Percentiles rank a stretch among this genome's conserved stretches.
These are phyloP conservation scores for Bufo gargarizans DNA, from an alignment of 2,113 vertebrate genomes.

Conservation along the genomic window DNA sequence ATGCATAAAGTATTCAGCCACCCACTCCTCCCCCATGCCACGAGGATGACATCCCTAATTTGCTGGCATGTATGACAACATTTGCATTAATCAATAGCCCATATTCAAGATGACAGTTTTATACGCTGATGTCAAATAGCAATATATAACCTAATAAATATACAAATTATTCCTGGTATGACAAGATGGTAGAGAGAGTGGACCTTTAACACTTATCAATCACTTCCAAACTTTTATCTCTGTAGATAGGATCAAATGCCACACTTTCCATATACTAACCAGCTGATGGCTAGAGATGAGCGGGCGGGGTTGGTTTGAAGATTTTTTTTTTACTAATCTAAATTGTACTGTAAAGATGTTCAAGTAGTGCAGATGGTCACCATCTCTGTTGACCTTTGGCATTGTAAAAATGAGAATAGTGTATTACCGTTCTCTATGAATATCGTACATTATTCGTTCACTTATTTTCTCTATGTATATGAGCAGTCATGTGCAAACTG, in stretches of 20 bases:
- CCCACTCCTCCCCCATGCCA: not conserved
- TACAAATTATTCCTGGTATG: not conserved
- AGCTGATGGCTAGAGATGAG: not conserved
- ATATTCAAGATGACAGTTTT: not conserved
- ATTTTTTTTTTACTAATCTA: not conserved
- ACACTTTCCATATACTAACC: not conserved
- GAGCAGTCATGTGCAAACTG: not conserved
- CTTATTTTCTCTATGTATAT: not conserved
- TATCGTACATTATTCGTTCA: not conserved
- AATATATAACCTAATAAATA: not conserved
- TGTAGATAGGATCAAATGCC: not conserved
- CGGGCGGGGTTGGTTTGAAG: not conserved
- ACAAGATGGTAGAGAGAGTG: not conserved
- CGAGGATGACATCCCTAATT: not conserved
- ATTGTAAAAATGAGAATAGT: not conserved
- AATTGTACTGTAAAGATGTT: not conserved
- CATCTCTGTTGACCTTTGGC: not conserved
- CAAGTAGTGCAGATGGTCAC: not conserved
- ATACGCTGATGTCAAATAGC: not conserved
- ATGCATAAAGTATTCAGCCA: not conserved
- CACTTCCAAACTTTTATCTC: not conserved
- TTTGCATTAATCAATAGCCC: slow-evolving; percentile 35
- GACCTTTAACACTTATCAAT: not conserved
- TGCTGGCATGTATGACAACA: not conserved
- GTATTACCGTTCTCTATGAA: not conserved